A percentile compares a stretch with the other conserved stretches of the same genome.
Evolutionary conservation across 2,797 vertebrate genomes (phyloP).

Genomic region (Rhyacichthys aspro): DNA sequence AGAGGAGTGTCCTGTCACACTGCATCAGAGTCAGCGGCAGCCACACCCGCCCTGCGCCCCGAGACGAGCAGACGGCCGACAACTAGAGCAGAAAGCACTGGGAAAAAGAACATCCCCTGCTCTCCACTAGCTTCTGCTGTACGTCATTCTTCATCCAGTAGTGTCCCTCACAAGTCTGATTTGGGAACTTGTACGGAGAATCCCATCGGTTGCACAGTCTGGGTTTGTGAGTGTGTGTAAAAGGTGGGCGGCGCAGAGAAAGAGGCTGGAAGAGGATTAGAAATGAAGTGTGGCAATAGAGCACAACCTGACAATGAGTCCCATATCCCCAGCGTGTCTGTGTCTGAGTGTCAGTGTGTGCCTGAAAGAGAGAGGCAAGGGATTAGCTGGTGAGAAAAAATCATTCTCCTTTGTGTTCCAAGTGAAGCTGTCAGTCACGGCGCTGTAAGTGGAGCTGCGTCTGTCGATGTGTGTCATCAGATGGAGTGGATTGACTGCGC

Average conservation of each 20-base stretch:
- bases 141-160: slow-evolving; percentile 32
- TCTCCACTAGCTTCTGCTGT: slow-evolving; percentile 29
- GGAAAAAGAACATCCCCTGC: slow-evolving; percentile 23
- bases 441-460: slow-evolving; percentile 31
- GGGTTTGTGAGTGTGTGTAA: slow-evolving; percentile 14
- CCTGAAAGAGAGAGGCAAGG: slow-evolving; percentile 47
- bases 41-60: slow-evolving; percentile 49
- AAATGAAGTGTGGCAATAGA: slow-evolving; percentile 65
- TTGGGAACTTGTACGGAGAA: slow-evolving; percentile 29
- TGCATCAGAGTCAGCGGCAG: slow-evolving; percentile 68
- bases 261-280: slow-evolving; percentile 59
- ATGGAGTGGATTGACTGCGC: not conserved
- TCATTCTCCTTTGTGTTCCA: slow-evolving; percentile 46
- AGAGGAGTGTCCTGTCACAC: slow-evolving; percentile 68
- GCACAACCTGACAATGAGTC: slow-evolving; percentile 68
- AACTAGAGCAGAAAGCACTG: slow-evolving; percentile 22
- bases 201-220: slow-evolving; percentile 25
- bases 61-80: slow-evolving; percentile 25
- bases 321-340: slow-evolving; percentile 58
- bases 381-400: slow-evolving; percentile 56
- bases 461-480: slow-evolving; percentile 13
- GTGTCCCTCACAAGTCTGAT: slow-evolving; percentile 25
- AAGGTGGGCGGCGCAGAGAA: slow-evolving; percentile 15
- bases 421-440: slow-evolving; percentile 62
- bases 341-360: slow-evolving; percentile 49